phyloP scores from a whole-genome alignment of 2,888 invertebrate species.

The Scelioninae gen. 2 region DNA sequence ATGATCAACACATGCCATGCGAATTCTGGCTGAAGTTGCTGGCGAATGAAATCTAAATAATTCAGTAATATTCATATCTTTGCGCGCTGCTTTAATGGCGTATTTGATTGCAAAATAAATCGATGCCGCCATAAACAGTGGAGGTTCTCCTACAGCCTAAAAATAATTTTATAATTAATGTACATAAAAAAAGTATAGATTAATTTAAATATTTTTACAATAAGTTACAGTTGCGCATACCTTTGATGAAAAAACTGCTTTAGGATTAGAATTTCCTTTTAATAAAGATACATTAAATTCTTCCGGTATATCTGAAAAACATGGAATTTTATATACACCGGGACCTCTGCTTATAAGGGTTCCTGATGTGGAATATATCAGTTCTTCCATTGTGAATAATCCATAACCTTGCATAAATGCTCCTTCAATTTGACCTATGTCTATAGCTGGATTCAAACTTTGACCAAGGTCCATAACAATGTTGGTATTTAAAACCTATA shows the following conservation, averaged over 20 bases:
- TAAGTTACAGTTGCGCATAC: too few species aligned
- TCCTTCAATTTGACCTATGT: constrained; percentile 96
- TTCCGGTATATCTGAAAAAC: constrained; percentile 90
- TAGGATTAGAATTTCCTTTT: constrained; percentile 89
- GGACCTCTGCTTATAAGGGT: constrained; percentile 89
- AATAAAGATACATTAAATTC: constrained; percentile 93
- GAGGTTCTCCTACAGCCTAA: constrained; percentile 97
- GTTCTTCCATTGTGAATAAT: constrained; percentile 90
- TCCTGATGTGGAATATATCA: constrained; percentile 88
- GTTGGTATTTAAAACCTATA: constrained; percentile 85
- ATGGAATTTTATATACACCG: constrained; percentile 93
- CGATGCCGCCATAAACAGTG: constrained; percentile 90
- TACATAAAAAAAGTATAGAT: neutral
- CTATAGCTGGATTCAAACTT: constrained; percentile 94
- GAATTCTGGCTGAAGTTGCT: constrained; percentile 92
- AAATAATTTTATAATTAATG: constrained; percentile 11
- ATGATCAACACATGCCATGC: constrained; percentile 92
- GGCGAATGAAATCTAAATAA: constrained; percentile 86
- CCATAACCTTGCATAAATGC: constrained; percentile 95
- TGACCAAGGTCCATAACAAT: constrained; percentile 97
- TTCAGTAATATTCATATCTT: constrained; percentile 80
- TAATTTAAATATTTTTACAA: constrained; percentile 43
- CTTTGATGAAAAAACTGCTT: constrained; percentile 95
- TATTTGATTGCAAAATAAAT: constrained; percentile 93
- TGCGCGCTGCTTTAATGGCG: constrained; percentile 87